Evolutionary conservation across 2,797 vertebrate genomes (phyloP).

Genomic region (Cryptoblepharus egeriae): DNA sequence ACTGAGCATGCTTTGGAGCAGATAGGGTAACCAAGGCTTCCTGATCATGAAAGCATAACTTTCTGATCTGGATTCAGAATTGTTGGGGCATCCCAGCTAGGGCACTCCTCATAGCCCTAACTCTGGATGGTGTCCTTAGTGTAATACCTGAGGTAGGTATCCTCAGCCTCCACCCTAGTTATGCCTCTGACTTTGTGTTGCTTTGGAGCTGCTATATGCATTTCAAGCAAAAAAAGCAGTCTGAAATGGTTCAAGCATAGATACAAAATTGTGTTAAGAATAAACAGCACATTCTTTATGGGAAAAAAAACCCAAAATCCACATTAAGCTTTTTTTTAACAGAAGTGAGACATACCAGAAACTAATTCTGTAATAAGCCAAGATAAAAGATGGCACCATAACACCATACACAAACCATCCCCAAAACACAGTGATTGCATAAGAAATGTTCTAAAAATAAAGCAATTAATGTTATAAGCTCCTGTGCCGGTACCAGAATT

Average conservation of each 20-base stretch:
- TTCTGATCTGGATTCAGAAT: too few relatives aligned
- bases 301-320: too few relatives aligned
- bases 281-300: neutral
- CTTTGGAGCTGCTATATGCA: too few relatives aligned
- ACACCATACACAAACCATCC: neutral
- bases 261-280: neutral
- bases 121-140: too few relatives aligned
- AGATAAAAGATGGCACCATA: neutral
- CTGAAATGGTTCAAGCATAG: neutral
- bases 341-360: neutral
- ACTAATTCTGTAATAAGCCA: neutral
- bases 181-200: too few relatives aligned
- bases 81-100: too few relatives aligned
- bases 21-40: too few relatives aligned
- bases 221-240: neutral
- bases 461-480: neutral
- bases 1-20: too few relatives aligned
- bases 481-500: neutral
- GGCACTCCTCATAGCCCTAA: too few relatives aligned
- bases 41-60: too few relatives aligned
- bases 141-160: too few relatives aligned
- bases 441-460: neutral
- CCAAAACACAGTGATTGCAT: neutral
- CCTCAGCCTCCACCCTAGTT: too few relatives aligned
- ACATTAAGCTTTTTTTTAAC: neutral